Conservation (phyloP, 1,140 invertebrate species). For the Philotrypesis tridentata region DNA sequence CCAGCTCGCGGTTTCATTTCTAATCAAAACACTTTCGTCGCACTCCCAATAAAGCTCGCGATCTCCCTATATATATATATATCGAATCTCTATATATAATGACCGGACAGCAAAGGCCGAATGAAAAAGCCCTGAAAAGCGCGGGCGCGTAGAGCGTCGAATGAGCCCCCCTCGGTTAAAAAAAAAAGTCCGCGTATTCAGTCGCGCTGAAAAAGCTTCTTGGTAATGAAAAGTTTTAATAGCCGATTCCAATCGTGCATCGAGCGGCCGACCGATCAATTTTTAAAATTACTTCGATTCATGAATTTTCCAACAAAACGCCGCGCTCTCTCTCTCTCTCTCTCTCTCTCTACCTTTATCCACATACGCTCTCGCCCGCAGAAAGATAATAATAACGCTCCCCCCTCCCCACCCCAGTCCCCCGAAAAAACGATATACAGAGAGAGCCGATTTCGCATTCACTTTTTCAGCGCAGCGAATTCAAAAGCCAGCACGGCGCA, state of each 20-base stretch:
- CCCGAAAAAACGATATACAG: neutral
- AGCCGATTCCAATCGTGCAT: constrained; percentile 25
- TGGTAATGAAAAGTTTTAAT: neutral
- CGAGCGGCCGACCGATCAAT: constrained; percentile 49
- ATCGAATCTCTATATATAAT: neutral
- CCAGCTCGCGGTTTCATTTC: too few relatives aligned
- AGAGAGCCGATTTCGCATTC: neutral
- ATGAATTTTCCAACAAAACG: constrained; percentile 10
- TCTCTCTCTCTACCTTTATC: neutral
- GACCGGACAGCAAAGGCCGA: neutral
- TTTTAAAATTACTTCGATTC: constrained; percentile 55
- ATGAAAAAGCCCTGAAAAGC: neutral
- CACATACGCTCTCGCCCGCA: neutral
- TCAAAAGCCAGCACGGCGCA: neutral
- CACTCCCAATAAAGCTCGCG: too few relatives aligned
- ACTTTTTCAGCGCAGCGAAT: neutral
- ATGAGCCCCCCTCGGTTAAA: too few relatives aligned
- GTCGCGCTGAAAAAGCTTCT: neutral
- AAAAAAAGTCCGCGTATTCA: too few relatives aligned
- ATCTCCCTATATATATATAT: neutral
- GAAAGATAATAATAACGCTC: neutral
- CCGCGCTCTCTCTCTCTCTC: too few relatives aligned
- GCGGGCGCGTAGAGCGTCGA: too few relatives aligned
- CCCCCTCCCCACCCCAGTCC: too few relatives aligned
- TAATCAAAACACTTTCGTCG: too few relatives aligned